phyloP scores from a whole-genome alignment of 2,113 vertebrate species.

The Mormyrus iriodes region DNA sequence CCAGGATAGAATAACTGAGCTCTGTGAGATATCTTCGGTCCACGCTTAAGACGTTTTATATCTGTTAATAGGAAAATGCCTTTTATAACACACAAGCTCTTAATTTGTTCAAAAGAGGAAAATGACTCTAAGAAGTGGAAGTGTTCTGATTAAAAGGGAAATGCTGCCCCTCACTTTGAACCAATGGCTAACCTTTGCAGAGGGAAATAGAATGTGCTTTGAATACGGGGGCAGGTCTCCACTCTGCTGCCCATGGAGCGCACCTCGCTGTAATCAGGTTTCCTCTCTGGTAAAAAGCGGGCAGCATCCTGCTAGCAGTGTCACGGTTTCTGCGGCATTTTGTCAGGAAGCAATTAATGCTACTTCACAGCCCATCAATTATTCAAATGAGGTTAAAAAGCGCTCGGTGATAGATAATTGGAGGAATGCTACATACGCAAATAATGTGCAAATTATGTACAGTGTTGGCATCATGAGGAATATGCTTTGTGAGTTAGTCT shows the following conservation, averaged over 20 bases:
- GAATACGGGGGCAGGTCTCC: neutral
- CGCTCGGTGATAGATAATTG: conserved; percentile 10
- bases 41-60: neutral
- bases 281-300: neutral
- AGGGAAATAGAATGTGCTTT: neutral
- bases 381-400: conserved; percentile 23
- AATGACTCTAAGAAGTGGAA: neutral
- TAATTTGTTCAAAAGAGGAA: neutral
- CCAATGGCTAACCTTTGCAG: neutral
- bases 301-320: neutral
- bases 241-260: neutral
- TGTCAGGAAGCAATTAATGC: conserved; percentile 17
- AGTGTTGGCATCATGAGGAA: neutral
- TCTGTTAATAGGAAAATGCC: neutral
- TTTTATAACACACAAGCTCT: neutral
- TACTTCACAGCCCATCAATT: conserved; percentile 22
- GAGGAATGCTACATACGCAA: neutral
- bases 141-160: neutral
- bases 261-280: neutral
- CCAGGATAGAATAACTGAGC: neutral
- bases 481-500: conserved; percentile 1
- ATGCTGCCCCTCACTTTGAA: neutral
- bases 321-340: neutral
- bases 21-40: neutral
- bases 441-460: conserved; percentile 15